Percentiles rank a stretch among this genome's conserved stretches.
These are phyloP conservation scores for Peromyscus leucopus DNA, from an alignment of 2,113 vertebrate genomes.

Conservation along the genomic window DNA sequence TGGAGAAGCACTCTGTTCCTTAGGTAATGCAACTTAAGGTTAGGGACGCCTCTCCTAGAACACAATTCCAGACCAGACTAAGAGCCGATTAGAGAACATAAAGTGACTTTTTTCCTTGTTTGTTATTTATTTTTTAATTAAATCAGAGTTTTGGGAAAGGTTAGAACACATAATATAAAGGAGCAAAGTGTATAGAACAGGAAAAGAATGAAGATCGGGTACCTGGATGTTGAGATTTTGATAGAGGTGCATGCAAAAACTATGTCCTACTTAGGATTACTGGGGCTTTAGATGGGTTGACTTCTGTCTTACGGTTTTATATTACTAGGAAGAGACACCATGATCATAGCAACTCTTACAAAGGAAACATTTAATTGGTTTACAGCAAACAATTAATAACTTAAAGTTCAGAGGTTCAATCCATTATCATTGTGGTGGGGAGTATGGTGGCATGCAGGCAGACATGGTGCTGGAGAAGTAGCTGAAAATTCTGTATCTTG, in stretches of 20 bases:
- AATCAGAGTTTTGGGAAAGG: background rate
- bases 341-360: too few species aligned
- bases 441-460: background rate
- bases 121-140: background rate
- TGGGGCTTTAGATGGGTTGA: too few species aligned
- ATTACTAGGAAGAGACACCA: too few species aligned
- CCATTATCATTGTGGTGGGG: background rate
- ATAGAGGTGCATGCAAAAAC: background rate
- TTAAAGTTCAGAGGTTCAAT: background rate
- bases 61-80: too few species aligned
- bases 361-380: too few species aligned
- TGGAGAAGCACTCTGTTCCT: background rate
- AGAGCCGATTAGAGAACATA: background rate
- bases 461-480: background rate
- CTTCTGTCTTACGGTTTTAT: too few species aligned
- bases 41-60: too few species aligned
- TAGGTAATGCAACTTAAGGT: background rate
- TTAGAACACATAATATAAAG: background rate
- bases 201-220: background rate
- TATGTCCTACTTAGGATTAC: too few species aligned
- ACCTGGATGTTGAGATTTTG: background rate
- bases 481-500: background rate
- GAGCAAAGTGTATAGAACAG: too few species aligned
- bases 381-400: background rate
- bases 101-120: background rate